These are phyloP conservation scores for Dendrolimus punctatus DNA, from an alignment of 1,140 invertebrate species.

Conservation along the genomic window DNA sequence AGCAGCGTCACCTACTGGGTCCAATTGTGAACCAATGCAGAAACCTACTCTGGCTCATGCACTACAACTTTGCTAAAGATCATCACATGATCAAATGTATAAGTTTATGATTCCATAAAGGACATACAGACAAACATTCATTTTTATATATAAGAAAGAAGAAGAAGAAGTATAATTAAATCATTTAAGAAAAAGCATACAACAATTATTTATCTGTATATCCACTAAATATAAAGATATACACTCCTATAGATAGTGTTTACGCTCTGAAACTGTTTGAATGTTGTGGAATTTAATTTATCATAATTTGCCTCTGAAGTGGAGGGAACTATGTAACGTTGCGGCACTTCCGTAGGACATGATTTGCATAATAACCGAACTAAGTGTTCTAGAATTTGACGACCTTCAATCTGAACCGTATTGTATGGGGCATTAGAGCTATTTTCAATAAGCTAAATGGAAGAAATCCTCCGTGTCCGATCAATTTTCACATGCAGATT, in stretches of 20 bases:
- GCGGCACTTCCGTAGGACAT: slow-evolving; percentile 40
- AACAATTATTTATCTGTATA: too few relatives aligned
- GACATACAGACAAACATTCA: too few relatives aligned
- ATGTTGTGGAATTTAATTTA: slow-evolving; percentile 47
- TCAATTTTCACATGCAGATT: slow-evolving; percentile 48
- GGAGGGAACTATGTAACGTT: slow-evolving; percentile 52
- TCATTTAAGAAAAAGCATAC: too few relatives aligned
- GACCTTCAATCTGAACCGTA: slow-evolving; percentile 19
- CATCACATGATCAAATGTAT: too few relatives aligned
- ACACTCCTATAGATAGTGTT: slow-evolving; percentile 1
- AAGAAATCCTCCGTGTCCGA: slow-evolving; percentile 36
- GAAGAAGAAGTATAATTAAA: too few relatives aligned
- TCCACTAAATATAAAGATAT: not conserved
- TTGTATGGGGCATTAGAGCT: slow-evolving; percentile 7
- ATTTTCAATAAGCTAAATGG: slow-evolving; percentile 20
- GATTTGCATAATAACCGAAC: slow-evolving; percentile 60
- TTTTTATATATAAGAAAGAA: too few relatives aligned
- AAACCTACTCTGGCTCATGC: too few relatives aligned
- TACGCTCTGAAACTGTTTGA: slow-evolving; percentile 14
- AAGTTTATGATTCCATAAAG: too few relatives aligned
- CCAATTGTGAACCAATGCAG: too few relatives aligned
- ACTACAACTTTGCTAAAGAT: too few relatives aligned
- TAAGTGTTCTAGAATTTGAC: slow-evolving; percentile 24
- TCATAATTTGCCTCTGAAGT: slow-evolving; percentile 55
- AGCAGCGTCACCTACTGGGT: too few relatives aligned